Conservation (phyloP, 2,888 invertebrate species). For the Dicyrtoma fusca region DNA sequence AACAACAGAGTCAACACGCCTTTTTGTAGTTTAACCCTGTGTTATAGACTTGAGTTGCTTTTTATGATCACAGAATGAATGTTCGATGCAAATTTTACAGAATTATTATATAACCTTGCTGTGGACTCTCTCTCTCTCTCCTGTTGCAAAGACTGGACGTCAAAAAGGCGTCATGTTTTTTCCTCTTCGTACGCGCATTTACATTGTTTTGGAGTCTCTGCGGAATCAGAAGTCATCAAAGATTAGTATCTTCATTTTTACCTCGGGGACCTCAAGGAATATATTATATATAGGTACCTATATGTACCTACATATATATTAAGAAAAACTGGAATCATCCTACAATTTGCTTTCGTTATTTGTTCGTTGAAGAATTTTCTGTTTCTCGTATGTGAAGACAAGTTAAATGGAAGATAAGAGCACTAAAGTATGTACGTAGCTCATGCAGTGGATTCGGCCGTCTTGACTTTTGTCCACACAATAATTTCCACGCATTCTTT, state of each 20-base stretch:
- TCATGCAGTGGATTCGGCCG: too few relatives aligned
- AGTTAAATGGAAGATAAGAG: too few relatives aligned
- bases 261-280: not conserved
- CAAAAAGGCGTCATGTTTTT: constrained; percentile 29
- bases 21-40: constrained; percentile 26
- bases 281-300: not conserved
- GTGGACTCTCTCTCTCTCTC: not conserved
- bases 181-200: constrained; percentile 21
- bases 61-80: constrained; percentile 16
- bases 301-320: not conserved
- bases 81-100: constrained; percentile 21
- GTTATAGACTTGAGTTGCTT: constrained; percentile 10
- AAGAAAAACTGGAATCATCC: not conserved
- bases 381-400: too few relatives aligned
- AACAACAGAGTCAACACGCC: constrained; percentile 33
- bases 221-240: constrained; percentile 31
- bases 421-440: too few relatives aligned
- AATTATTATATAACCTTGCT: not conserved
- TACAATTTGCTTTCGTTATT: constrained; percentile 13
- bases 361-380: not conserved
- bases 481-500: too few relatives aligned
- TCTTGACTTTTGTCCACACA: too few relatives aligned
- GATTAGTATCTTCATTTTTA: constrained; percentile 32
- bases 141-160: constrained; percentile 17
- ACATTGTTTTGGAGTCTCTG: constrained; percentile 23